Evolutionary conservation across 2,797 vertebrate species (phyloP).

Genomic region (Miichthys miiuy): DNA sequence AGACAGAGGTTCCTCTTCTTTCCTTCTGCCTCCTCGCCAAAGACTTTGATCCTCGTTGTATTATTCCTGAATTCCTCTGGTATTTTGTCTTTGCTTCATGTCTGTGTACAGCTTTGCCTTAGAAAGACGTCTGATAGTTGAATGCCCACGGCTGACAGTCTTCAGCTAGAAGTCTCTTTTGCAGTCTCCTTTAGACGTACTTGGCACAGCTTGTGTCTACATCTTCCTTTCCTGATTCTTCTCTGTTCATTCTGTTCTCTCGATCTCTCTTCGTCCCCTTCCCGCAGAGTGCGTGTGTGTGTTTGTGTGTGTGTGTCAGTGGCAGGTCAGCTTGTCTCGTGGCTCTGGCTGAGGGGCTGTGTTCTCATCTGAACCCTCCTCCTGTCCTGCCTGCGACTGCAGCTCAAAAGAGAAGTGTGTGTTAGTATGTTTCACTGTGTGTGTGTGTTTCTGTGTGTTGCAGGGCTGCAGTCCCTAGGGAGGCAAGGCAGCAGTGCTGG

Average conservation of each 20-base stretch:
- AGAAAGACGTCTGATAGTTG: background rate
- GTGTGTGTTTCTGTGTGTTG: constrained; percentile 51
- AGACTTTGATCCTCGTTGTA: constrained; percentile 12
- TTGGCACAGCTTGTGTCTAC: background rate
- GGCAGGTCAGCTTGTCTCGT: constrained; percentile 74
- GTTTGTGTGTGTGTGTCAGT: constrained; percentile 44
- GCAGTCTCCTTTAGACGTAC: background rate
- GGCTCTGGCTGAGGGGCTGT: constrained; percentile 73
- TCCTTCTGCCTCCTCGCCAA: constrained; percentile 40
- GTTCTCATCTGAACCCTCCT: constrained; percentile 79
- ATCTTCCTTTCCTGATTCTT: constrained; percentile 28
- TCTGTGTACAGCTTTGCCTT: background rate
- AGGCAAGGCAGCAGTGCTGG: constrained; percentile 82
- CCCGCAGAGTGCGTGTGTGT: constrained; percentile 39
- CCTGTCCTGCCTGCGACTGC: constrained; percentile 57
- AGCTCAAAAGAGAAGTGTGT: constrained; percentile 69
- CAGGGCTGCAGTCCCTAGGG: constrained; percentile 76
- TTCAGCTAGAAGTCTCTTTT: background rate
- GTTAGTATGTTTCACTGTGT: constrained; percentile 52
- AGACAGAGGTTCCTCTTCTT: constrained; percentile 18
- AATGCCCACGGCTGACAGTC: constrained; percentile 6
- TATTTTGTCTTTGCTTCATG: constrained; percentile 11
- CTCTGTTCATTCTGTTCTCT: constrained; percentile 34
- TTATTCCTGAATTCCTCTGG: constrained; percentile 36
- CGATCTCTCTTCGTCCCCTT: constrained; percentile 24